Conservation (phyloP, 2,797 vertebrate genomes). For the Pagetopsis macropterus region DNA sequence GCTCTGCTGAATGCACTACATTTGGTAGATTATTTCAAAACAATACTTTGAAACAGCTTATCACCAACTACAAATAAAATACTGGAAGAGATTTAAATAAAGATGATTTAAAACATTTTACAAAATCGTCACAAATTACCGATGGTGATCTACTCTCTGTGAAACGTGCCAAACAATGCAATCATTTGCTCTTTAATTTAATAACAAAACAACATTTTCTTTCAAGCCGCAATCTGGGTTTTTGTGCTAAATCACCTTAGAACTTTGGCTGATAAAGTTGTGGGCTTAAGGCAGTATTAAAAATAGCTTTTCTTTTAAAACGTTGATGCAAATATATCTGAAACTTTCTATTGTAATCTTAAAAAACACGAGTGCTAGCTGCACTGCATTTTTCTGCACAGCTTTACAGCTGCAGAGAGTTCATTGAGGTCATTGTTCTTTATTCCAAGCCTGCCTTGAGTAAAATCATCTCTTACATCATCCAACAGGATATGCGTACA, state of each 20-base stretch:
- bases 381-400: conserved; percentile 3
- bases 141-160: neutral
- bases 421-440: conserved; percentile 33
- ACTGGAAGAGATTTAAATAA: neutral
- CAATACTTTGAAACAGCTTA: neutral
- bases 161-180: neutral
- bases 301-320: neutral
- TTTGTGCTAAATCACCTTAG: neutral
- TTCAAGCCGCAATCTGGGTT: too few species aligned
- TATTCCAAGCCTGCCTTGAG: conserved; percentile 16
- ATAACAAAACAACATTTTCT: neutral
- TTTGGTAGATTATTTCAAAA: neutral
- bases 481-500: conserved; percentile 37
- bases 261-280: neutral
- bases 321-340: neutral
- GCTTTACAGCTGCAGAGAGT: conserved; percentile 34
- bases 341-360: neutral
- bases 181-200: neutral
- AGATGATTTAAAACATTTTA: neutral
- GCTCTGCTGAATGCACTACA: neutral
- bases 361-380: neutral
- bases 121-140: neutral
- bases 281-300: neutral
- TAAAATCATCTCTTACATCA: conserved; percentile 42
- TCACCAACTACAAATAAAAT: conserved; percentile 1